A percentile compares a stretch with the other conserved stretches of the same genome.
Evolutionary conservation across 2,113 vertebrate species (phyloP).

Genomic region (Vireo altiloquus): DNA sequence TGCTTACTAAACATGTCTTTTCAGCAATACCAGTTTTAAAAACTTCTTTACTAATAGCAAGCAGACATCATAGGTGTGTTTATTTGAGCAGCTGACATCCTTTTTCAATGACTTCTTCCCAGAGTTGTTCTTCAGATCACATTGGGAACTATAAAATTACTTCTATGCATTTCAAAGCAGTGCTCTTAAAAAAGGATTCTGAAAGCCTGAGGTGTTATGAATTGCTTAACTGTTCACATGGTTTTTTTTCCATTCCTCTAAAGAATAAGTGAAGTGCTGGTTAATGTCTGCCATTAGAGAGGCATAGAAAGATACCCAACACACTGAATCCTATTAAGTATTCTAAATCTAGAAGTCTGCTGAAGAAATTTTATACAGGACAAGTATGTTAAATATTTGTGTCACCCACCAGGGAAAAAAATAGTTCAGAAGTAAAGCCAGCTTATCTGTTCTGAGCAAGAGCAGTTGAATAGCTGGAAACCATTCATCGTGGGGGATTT

Average conservation of each 20-base stretch:
- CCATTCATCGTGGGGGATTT: neutral
- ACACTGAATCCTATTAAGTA: neutral
- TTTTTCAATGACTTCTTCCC: neutral
- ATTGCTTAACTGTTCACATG: neutral
- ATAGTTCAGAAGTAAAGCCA: neutral
- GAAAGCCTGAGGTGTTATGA: neutral
- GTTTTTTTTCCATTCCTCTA: accelerated
- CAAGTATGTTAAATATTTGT: neutral
- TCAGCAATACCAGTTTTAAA: neutral
- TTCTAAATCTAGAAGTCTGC: neutral
- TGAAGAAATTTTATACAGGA: neutral
- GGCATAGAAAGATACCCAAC: neutral
- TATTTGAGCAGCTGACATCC: neutral
- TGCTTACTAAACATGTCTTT: neutral
- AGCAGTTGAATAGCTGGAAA: neutral
- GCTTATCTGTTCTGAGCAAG: neutral
- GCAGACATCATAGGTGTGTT: neutral
- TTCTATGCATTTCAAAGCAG: neutral
- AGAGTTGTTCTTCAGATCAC: neutral
- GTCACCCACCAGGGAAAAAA: neutral
- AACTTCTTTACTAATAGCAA: neutral
- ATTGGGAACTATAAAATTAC: neutral
- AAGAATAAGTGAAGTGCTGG: neutral
- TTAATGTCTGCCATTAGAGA: neutral
- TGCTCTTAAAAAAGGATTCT: neutral